These are phyloP conservation scores for Hyperoplus immaculatus DNA, from an alignment of 2,797 vertebrate genomes.

Conservation along the genomic window DNA sequence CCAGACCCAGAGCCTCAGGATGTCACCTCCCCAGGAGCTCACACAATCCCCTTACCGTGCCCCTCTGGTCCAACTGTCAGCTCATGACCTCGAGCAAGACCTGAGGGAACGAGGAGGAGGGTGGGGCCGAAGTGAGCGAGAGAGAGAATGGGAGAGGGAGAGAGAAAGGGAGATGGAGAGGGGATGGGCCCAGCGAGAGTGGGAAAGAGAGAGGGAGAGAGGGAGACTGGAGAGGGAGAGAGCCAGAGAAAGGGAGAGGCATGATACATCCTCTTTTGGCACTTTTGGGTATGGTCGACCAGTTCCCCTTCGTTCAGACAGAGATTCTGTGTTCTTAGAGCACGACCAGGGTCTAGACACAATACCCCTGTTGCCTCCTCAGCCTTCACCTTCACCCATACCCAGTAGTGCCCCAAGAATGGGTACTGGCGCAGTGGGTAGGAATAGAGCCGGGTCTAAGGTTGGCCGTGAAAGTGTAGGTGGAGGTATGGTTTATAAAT, in stretches of 20 bases:
- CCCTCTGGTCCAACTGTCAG: slow-evolving; percentile 79
- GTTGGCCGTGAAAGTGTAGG: slow-evolving; percentile 64
- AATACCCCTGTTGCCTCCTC: slow-evolving; percentile 79
- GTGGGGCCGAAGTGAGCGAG: slow-evolving; percentile 75
- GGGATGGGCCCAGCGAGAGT: slow-evolving; percentile 80
- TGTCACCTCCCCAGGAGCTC: slow-evolving; percentile 78
- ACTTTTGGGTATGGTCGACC: slow-evolving; percentile 76
- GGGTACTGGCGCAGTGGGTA: slow-evolving; percentile 77
- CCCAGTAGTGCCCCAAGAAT: slow-evolving; percentile 77
- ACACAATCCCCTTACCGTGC: slow-evolving; percentile 75
- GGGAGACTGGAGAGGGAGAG: slow-evolving; percentile 77
- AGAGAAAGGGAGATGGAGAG: slow-evolving; percentile 79
- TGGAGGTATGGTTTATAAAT: slow-evolving; percentile 61
- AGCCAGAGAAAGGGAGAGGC: slow-evolving; percentile 78
- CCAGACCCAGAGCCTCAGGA: slow-evolving; percentile 81
- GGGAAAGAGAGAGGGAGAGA: slow-evolving; percentile 80
- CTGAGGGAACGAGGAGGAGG: slow-evolving; percentile 72
- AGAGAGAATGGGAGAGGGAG: slow-evolving; percentile 78
- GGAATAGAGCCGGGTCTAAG: slow-evolving; percentile 77
- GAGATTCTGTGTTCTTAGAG: slow-evolving; percentile 81
- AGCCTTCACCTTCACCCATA: slow-evolving; percentile 77
- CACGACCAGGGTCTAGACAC: slow-evolving; percentile 79
- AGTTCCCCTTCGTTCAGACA: slow-evolving; percentile 73
- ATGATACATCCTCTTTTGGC: slow-evolving; percentile 76
- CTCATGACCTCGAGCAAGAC: slow-evolving; percentile 80